Evolutionary conservation across 2,888 invertebrate genomes (phyloP).

Genomic region (Seira musarum): DNA sequence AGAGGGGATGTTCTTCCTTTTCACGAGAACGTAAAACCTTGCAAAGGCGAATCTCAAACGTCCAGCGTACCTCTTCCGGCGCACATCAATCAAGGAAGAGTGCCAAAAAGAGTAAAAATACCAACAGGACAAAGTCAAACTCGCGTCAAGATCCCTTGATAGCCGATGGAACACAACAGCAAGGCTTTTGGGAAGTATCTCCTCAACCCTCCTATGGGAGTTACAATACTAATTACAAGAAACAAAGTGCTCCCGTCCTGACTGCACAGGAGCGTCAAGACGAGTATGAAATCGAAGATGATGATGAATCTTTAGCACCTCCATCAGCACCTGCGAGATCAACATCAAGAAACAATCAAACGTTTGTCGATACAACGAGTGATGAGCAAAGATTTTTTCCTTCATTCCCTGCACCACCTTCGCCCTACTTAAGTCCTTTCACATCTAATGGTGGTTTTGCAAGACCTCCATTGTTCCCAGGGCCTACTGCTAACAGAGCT

Average conservation of each 20-base stretch:
- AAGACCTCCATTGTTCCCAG: slow-evolving; percentile 67
- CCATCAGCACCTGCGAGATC: slow-evolving; percentile 7
- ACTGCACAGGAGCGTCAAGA: slow-evolving; percentile 36
- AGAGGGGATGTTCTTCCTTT: slow-evolving; percentile 36
- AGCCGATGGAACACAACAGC: slow-evolving; percentile 59
- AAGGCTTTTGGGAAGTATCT: slow-evolving; percentile 60
- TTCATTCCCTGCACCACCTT: slow-evolving; percentile 64
- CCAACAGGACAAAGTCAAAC: not conserved
- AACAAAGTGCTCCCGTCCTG: slow-evolving; percentile 21
- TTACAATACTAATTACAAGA: slow-evolving; percentile 51
- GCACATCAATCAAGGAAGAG: slow-evolving; percentile 17
- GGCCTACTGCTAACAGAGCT: slow-evolving; percentile 66
- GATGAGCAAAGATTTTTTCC: slow-evolving; percentile 69
- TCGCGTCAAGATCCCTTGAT: slow-evolving; percentile 46
- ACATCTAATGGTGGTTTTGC: slow-evolving; percentile 44
- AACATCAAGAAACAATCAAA: slow-evolving; percentile 32
- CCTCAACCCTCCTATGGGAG: slow-evolving; percentile 43
- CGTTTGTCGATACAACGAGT: slow-evolving; percentile 61
- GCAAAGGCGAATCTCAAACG: not conserved
- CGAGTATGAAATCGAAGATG: slow-evolving; percentile 41
- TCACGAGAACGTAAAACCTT: slow-evolving; percentile 12
- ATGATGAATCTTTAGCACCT: slow-evolving; percentile 15
- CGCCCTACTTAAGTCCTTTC: slow-evolving; percentile 59
- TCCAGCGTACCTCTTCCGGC: not conserved
- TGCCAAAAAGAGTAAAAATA: slow-evolving; percentile 13